phyloP scores from a whole-genome alignment of 2,888 invertebrate species.

The Eudemis profundana region DNA sequence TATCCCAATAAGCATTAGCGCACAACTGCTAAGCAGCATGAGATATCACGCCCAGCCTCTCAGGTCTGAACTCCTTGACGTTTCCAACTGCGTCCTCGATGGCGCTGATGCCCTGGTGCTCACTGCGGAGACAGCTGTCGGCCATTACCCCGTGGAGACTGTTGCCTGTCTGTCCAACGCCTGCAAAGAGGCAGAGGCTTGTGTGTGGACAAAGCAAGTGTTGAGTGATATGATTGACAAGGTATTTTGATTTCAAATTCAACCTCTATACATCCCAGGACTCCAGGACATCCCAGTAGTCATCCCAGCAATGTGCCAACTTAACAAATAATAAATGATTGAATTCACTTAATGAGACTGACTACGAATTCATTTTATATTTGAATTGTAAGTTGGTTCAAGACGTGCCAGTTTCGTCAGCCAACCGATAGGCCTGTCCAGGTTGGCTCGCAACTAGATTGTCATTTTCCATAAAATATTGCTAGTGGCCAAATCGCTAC shows the following conservation, averaged over 20 bases:
- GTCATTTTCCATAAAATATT: no score
- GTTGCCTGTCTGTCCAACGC: slow-evolving; percentile 76
- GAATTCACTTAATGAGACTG: no score
- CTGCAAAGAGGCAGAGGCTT: slow-evolving; percentile 89
- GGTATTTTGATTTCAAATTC: slow-evolving; percentile 53
- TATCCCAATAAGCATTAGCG: slow-evolving; percentile 66
- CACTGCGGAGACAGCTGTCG: slow-evolving; percentile 89
- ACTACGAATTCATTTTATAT: no score
- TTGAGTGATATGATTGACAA: slow-evolving; percentile 75
- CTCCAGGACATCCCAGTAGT: no score
- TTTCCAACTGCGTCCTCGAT: slow-evolving; percentile 90
- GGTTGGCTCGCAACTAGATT: no score
- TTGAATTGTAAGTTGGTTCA: no score
- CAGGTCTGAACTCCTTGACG: slow-evolving; percentile 88
- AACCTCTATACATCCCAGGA: no score
- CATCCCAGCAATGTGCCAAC: no score
- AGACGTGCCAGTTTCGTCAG: no score
- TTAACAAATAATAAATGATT: no score
- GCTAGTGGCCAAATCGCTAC: no score
- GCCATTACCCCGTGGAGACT: slow-evolving; percentile 84
- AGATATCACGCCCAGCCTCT: slow-evolving; percentile 64
- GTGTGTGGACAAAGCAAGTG: slow-evolving; percentile 83
- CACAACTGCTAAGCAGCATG: slow-evolving; percentile 73
- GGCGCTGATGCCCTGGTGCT: slow-evolving; percentile 89
- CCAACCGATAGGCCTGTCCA: no score